Percentiles rank a stretch among this genome's conserved stretches.
Evolutionary conservation across 2,888 invertebrate species (phyloP).

Genomic region (Nowickia ferox): DNA sequence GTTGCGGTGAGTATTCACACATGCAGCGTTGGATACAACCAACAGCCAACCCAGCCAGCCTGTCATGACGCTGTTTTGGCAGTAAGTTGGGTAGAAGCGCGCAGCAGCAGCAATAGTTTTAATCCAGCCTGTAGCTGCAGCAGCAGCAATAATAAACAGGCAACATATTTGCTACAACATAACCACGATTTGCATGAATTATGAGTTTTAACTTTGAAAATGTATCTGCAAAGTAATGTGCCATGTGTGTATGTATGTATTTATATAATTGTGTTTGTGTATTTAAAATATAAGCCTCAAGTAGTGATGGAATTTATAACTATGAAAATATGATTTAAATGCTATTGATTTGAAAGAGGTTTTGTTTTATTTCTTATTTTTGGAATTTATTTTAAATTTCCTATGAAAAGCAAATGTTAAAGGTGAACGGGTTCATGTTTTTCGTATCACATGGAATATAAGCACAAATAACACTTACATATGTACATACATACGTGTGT

Average conservation of each 20-base stretch:
- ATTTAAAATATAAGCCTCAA: constrained; percentile 35
- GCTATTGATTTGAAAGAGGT: constrained; percentile 69
- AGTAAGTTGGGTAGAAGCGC: neutral
- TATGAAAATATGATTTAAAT: constrained; percentile 72
- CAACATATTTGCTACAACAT: constrained; percentile 70
- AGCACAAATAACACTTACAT: neutral
- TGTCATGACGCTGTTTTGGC: neutral
- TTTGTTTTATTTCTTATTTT: constrained; percentile 42
- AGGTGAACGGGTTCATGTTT: constrained; percentile 66
- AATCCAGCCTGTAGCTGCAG: constrained; percentile 10
- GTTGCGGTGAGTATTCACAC: constrained; percentile 65
- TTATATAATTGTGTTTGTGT: constrained; percentile 1
- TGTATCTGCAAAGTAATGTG: constrained; percentile 15
- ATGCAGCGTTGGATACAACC: constrained; percentile 58
- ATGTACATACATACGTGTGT: neutral
- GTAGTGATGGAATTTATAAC: constrained; percentile 70
- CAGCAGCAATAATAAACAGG: constrained; percentile 53
- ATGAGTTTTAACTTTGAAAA: constrained; percentile 61
- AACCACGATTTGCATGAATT: constrained; percentile 72
- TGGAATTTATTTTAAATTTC: constrained; percentile 63
- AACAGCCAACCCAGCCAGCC: constrained; percentile 7
- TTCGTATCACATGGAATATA: constrained; percentile 36
- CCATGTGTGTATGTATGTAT: neutral
- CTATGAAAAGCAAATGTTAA: constrained; percentile 63
- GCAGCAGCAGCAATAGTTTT: constrained; percentile 3